phyloP scores from a whole-genome alignment of 2,888 invertebrate species.

The Perizoma affinitatum region DNA sequence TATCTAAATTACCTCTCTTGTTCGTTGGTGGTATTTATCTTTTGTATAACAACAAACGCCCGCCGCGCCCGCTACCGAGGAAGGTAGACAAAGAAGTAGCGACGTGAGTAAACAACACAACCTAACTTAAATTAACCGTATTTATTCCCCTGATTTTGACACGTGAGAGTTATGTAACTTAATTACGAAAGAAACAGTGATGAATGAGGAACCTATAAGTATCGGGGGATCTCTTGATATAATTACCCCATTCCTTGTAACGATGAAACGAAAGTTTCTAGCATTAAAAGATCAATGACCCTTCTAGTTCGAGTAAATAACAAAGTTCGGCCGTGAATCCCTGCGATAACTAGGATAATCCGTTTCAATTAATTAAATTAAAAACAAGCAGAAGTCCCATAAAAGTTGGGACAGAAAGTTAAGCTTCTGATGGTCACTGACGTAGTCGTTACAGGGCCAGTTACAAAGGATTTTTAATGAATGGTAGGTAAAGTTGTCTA shows the following conservation, averaged over 20 bases:
- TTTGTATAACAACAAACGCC: slow-evolving; percentile 69
- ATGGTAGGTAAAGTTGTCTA: slow-evolving; percentile 21
- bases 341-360: slow-evolving; percentile 70
- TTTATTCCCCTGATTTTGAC: slow-evolving; percentile 70
- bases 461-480: slow-evolving; percentile 37
- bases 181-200: slow-evolving; percentile 51
- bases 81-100: slow-evolving; percentile 72
- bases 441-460: slow-evolving; percentile 48
- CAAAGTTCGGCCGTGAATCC: slow-evolving; percentile 65
- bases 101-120: slow-evolving; percentile 68
- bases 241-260: slow-evolving; percentile 51
- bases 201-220: slow-evolving; percentile 48
- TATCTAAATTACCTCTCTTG: slow-evolving; percentile 78
- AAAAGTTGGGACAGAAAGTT: slow-evolving; percentile 60
- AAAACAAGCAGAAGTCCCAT: slow-evolving; percentile 74
- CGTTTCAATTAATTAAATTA: slow-evolving; percentile 77
- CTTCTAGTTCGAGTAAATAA: slow-evolving; percentile 53
- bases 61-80: slow-evolving; percentile 50
- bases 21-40: slow-evolving; percentile 74
- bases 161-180: slow-evolving; percentile 60
- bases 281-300: slow-evolving; percentile 55
- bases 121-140: slow-evolving; percentile 67
- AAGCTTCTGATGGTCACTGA: slow-evolving; percentile 48
- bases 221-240: slow-evolving; percentile 48
- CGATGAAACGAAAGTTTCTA: slow-evolving; percentile 48